These are phyloP conservation scores for Limanda limanda DNA, from an alignment of 2,113 vertebrate species.

Conservation along the genomic window DNA sequence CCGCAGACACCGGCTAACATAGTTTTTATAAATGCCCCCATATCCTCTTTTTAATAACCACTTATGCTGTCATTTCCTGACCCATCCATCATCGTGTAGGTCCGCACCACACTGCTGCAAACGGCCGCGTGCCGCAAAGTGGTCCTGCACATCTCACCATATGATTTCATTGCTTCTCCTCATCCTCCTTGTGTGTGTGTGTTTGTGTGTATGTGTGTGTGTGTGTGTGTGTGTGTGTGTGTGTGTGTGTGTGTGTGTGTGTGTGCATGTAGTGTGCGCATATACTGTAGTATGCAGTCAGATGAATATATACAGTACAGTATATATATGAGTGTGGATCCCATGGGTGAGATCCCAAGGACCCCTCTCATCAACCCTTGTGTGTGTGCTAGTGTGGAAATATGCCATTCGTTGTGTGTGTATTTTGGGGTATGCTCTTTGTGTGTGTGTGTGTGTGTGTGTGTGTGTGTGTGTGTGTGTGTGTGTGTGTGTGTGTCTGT, in stretches of 20 bases:
- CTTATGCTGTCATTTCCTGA: conserved; percentile 80
- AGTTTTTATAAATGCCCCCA: conserved; percentile 73
- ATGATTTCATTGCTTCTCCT: conserved; percentile 22
- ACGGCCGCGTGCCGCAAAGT: conserved; percentile 52
- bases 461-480: conserved; percentile 20
- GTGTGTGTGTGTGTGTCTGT: conserved; percentile 9
- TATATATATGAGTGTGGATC: conserved; percentile 29
- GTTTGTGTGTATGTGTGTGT: conserved; percentile 8
- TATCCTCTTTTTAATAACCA: conserved; percentile 81
- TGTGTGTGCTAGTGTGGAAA: conserved; percentile 28
- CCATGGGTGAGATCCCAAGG: conserved; percentile 52
- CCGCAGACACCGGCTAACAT: conserved; percentile 44
- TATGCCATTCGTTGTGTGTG: conserved; percentile 34
- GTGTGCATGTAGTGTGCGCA: conserved; percentile 14
- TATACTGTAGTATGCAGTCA: neutral
- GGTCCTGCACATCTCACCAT: conserved; percentile 45
- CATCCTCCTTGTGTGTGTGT: neutral
- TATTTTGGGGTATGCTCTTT: conserved; percentile 7
- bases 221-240: neutral
- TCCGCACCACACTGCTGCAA: conserved; percentile 57
- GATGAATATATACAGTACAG: conserved; percentile 16
- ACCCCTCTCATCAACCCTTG: conserved; percentile 53
- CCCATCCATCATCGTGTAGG: conserved; percentile 72
- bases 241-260: conserved; percentile 1
- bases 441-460: conserved; percentile 9